Evolutionary conservation across 2,888 invertebrate species (phyloP).

Genomic region (Steinernema scapterisci): DNA sequence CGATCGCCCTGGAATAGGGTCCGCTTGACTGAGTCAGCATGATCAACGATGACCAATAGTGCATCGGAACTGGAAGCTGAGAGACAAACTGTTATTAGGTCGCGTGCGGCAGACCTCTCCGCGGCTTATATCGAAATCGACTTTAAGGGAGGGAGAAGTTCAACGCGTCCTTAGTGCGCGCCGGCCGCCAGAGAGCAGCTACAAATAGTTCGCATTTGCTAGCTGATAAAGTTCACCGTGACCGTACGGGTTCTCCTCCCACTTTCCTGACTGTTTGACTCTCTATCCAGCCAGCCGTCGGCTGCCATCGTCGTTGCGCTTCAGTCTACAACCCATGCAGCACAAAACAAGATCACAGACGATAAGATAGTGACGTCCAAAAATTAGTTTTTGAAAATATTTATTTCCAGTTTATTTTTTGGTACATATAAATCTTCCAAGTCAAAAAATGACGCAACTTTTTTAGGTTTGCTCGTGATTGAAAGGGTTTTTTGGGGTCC

Average conservation of each 20-base stretch:
- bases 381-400: constrained; percentile 11
- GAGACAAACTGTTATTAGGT: not conserved
- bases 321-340: no score
- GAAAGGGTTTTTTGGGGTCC: no score
- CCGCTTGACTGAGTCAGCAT: constrained; percentile 25
- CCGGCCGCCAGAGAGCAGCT: not conserved
- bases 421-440: not conserved
- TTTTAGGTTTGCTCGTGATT: not conserved
- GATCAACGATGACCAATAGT: not conserved
- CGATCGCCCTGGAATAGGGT: not conserved
- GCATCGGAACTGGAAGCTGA: not conserved
- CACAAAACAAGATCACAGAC: not conserved
- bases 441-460: not conserved
- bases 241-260: constrained; percentile 11
- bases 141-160: not conserved
- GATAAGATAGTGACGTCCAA: no score
- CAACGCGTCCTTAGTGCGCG: constrained; percentile 6
- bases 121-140: not conserved
- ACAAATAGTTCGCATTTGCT: constrained; percentile 28
- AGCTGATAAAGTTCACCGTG: constrained; percentile 26
- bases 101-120: not conserved
- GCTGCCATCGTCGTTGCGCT: no score
- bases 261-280: not conserved
- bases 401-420: constrained; percentile 20
- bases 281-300: not conserved